Evolutionary conservation across 2,888 invertebrate genomes (phyloP).

Genomic region (Acholoe squamosa): DNA sequence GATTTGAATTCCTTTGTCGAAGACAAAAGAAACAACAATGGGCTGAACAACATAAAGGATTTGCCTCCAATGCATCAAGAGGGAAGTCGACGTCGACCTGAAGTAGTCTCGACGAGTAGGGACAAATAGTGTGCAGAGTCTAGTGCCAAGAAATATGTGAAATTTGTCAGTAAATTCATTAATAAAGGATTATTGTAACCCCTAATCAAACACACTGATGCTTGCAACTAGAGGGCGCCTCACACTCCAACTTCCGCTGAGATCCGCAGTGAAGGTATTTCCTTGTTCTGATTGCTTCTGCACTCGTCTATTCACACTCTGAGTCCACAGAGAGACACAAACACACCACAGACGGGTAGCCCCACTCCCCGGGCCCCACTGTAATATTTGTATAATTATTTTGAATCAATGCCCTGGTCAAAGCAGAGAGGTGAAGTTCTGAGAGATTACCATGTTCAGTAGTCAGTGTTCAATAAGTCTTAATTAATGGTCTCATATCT

Average conservation of each 20-base stretch:
- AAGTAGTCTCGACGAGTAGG: too few relatives aligned
- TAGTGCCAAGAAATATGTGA: not conserved
- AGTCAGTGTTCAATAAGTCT: too few relatives aligned
- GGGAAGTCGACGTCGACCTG: not conserved
- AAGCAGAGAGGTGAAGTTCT: too few relatives aligned
- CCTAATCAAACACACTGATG: not conserved
- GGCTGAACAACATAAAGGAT: too few relatives aligned
- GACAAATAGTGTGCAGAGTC: too few relatives aligned
- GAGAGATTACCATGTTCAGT: too few relatives aligned
- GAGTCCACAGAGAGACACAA: not conserved
- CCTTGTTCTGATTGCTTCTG: not conserved
- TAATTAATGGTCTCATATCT: too few relatives aligned
- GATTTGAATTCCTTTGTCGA: too few relatives aligned
- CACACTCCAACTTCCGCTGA: not conserved
- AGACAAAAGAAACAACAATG: too few relatives aligned
- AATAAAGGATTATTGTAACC: not conserved
- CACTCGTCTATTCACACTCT: not conserved
- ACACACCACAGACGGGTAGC: too few relatives aligned
- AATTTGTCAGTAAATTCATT: slow-evolving; percentile 1
- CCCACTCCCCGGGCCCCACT: too few relatives aligned
- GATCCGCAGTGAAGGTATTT: not conserved
- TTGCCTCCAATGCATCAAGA: not conserved
- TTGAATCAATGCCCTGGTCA: not conserved
- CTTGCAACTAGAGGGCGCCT: not conserved
- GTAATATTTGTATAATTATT: slow-evolving; percentile 12